Percentiles rank a stretch among this genome's conserved stretches.
phyloP scores from a whole-genome alignment of 2,797 vertebrate species.

The Alauda arvensis region DNA sequence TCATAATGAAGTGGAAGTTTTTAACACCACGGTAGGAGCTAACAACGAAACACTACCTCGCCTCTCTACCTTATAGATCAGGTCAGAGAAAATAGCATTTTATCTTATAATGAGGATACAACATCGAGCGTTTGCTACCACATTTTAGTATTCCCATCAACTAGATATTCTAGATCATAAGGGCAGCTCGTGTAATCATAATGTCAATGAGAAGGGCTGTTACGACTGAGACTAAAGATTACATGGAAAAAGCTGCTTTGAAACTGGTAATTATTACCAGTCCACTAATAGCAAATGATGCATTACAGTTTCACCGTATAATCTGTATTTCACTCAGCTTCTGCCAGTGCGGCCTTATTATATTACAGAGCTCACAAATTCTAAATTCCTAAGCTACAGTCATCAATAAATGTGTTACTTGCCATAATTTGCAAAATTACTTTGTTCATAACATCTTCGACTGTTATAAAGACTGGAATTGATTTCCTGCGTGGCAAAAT shows the following conservation, averaged over 20 bases:
- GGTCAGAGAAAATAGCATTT: conserved; percentile 75
- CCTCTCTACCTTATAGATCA: conserved; percentile 58
- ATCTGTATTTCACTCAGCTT: conserved; percentile 75
- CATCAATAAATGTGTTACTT: conserved; percentile 79
- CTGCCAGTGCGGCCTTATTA: conserved; percentile 59
- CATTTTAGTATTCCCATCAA: conserved; percentile 77
- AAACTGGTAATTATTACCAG: conserved; percentile 83
- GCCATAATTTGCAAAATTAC: conserved; percentile 79
- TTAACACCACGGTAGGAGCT: conserved; percentile 25
- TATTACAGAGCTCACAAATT: conserved; percentile 68
- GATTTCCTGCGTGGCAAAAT: conserved; percentile 75
- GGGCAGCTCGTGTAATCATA: conserved; percentile 77
- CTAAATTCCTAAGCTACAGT: conserved; percentile 74
- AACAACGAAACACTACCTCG: conserved; percentile 39
- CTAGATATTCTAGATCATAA: conserved; percentile 74
- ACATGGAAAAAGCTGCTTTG: conserved; percentile 74
- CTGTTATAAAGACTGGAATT: conserved; percentile 75
- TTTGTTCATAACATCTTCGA: conserved; percentile 79
- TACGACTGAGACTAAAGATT: conserved; percentile 76
- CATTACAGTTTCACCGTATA: conserved; percentile 83
- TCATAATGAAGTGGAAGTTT: conserved; percentile 44
- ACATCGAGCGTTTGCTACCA: conserved; percentile 62
- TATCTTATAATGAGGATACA: conserved; percentile 73
- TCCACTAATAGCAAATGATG: conserved; percentile 80
- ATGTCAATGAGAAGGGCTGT: conserved; percentile 80